phyloP scores from a whole-genome alignment of 2,888 invertebrate genomes.

The Drosophila mercatorum region DNA sequence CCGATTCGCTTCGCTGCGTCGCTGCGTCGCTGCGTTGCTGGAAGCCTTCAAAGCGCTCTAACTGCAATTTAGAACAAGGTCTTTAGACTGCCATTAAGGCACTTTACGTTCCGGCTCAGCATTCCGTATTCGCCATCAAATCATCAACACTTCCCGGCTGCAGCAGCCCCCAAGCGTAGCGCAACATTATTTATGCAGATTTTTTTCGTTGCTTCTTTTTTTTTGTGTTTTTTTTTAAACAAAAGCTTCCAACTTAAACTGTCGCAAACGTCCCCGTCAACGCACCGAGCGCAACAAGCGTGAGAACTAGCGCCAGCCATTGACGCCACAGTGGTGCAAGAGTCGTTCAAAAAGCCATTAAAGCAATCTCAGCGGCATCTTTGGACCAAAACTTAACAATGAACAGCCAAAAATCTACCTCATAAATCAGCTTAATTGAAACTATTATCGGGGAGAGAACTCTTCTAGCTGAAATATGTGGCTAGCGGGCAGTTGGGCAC shows the following conservation, averaged over 20 bases:
- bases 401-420: not conserved
- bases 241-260: conserved; percentile 68
- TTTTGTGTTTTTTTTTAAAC: conserved; percentile 39
- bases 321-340: conserved; percentile 48
- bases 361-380: not conserved
- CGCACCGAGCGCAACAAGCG: conserved; percentile 72
- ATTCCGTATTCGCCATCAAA: conserved; percentile 70
- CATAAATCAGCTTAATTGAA: conserved; percentile 8
- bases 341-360: not conserved
- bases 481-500: not conserved
- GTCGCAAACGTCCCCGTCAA: conserved; percentile 61
- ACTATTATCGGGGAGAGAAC: not conserved
- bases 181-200: conserved; percentile 78
- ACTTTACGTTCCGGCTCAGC: conserved; percentile 53
- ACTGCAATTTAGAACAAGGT: conserved; percentile 61
- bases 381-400: not conserved
- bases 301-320: conserved; percentile 71
- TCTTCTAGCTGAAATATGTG: not conserved
- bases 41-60: conserved; percentile 51
- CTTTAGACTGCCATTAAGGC: conserved; percentile 65
- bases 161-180: conserved; percentile 57
- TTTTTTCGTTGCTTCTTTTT: conserved; percentile 26
- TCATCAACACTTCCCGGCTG: conserved; percentile 71
- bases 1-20: conserved; percentile 41
- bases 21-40: conserved; percentile 24